Evolutionary conservation across 2,113 vertebrate genomes (phyloP), one percentile per base, ranked within the genome.

Genomic region (Numida meleagris): DNA sequence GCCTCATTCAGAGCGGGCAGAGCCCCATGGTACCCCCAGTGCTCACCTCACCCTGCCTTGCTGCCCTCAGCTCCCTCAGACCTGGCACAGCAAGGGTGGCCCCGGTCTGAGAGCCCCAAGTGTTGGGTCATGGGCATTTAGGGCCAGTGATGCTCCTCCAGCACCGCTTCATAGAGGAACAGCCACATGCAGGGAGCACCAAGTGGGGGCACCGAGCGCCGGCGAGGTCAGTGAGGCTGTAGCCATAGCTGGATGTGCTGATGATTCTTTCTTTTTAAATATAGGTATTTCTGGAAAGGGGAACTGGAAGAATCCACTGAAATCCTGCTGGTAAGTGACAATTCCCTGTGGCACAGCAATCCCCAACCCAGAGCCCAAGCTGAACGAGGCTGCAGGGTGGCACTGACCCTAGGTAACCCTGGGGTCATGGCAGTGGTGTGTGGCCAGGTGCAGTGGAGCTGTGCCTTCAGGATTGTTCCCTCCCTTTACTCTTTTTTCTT

Each of bases 211-310:
- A 55, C 42, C 9, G 3, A n/a, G 48, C 7, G n/a, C 16, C 4
- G 0, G 31, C 42, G 65, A 16, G 9, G n/a, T 0, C 9, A 1
- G n/a, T 9, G 1, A 1, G 34, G 55, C 67, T 81, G 57, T 62
- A 72, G 18, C 6, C 42, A 57, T 73, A 66, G 84, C 72, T 70
- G 46, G 5, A 0, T 45, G 43, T 77, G n/a, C 36, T 88, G 46
- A 73, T 88, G 38, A n/a, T 70, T 76, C 33, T 67, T 55, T 88
- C 46, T 62, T 93, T 89, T 93, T 51, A 42, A 70, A 91, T 78
- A 48, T 19, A 99, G 99, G 95, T 99, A 98, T 94, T 98, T 98
- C 48, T 99, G 98, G 99, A 98, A 99, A 91, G 98, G 98, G 33
- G 97, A 99, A 75, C 97, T 99, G 86, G 98, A 98, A 86, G 98